Evolutionary conservation across 2,888 invertebrate genomes (phyloP), one percentile per base, ranked within the genome.

Genomic region (Drosophila prolongata): DNA sequence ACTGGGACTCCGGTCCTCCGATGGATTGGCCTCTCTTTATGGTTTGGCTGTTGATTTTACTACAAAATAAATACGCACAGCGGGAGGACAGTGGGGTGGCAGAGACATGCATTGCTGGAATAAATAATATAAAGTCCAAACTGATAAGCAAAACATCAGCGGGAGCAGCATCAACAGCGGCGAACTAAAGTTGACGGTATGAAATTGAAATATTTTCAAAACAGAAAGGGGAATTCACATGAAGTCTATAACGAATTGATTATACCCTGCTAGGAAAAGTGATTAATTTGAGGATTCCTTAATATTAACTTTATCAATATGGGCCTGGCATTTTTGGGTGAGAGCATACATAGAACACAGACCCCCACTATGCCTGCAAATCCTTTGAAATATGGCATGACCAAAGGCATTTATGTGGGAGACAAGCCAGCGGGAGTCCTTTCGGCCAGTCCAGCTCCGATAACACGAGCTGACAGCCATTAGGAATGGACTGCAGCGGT

Each of bases 101-200:
- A 34, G 10, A 5, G 57, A 75, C 59, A 64, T 68, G 67, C 64
- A 53, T 53, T 52, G 65, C 56, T 46, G 42, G 74, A 88, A 83
- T 77, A 83, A 78, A 87, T 80, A 83, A 73, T 67, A 77, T 80
- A 84, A 84, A 88, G 84, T 83, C 81, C 76, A 84, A 75, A 70
- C 76, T 80, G 87, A 84, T 88, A 84, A 87, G 80, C 52, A 66
- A 67, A 74, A 54, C 66, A 70, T 54, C 65, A 68, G 71, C 67
- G 72, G 62, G 59, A 57, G 67, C 55, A 40, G 27, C 42, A 40
- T 16, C n/a, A 38, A 44, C 49, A 40, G 24, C 19, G 43, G 24
- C 24, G 4, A 24, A 24, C 24, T 40, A 40, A n/a, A 40, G 60
- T 76, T 76, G 79, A 67, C 74, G 74, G 61, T 74, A 78, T 68